Evolutionary conservation across 2,113 vertebrate genomes (phyloP), one percentile per base, ranked within the genome.

Genomic region (Phycodurus eques): DNA sequence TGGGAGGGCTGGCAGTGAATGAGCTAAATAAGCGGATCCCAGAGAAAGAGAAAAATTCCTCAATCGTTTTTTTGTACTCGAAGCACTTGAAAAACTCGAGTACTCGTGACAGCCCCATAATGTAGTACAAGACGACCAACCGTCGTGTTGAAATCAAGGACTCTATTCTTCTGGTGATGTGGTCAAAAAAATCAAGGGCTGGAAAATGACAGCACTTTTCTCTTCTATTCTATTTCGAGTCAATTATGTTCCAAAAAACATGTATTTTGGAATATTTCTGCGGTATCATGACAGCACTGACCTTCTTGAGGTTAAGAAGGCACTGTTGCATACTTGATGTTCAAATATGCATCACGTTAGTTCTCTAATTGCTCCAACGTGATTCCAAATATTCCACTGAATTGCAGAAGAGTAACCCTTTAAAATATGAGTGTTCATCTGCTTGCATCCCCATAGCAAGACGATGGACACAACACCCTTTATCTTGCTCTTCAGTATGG

Each of bases 231-330:
- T 22, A 22, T 56, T 22, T 56, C 3, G 31, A 61, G 59, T 17
- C 2, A 61, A 35, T 12, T 31, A 11, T 51, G 49, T 51, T 51
- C 49, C 49, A 22, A 56, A 56, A n/a, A 46, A 46, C 2, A 61
- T 14, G 11, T 11, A 62, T 74, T 67, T 64, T 0, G 72, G 62
- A 73, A 66, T 68, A 49, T 78, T 66, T 72, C 57, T 54, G 57
- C 77, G 31, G 2, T 56, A n/a, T 19, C 10, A 19, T 56, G 53
- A 22, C n/a, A 51, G 7, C 49, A 20, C 20, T 51, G 17, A 51
- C 15, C 49, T 51, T 51, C 17, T 7, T 51, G 49, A 51, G 49
- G 49, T 20, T 51, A 17, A 51, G 13, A 35, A 61, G 31, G 59
- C 59, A 35, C 12, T 33, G 13, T 61, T 35, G 10, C 11, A 60